phyloP scores from a whole-genome alignment of 2,113 vertebrate species.

The Macaca fascicularis region DNA sequence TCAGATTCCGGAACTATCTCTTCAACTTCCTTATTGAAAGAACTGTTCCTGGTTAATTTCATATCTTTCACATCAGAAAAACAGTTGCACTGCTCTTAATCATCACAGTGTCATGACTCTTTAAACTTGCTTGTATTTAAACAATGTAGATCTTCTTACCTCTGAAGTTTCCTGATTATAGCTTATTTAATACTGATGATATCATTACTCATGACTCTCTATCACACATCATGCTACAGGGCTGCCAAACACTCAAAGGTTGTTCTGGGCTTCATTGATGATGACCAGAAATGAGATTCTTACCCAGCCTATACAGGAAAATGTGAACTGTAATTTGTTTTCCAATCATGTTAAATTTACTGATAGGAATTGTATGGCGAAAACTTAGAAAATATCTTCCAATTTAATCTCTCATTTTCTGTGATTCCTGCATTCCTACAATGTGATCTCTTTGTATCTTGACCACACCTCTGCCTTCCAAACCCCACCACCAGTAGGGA shows the following conservation, averaged over 20 bases:
- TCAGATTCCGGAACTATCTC: not conserved
- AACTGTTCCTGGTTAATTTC: not conserved
- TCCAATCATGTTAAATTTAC: not conserved
- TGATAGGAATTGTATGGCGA: not conserved
- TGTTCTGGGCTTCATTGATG: not conserved
- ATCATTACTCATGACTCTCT: not conserved
- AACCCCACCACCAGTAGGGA: not conserved
- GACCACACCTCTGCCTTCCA: not conserved
- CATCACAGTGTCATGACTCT: not conserved
- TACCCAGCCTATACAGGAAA: not conserved
- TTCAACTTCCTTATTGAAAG: not conserved
- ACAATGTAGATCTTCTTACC: not conserved
- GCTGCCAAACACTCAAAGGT: not conserved
- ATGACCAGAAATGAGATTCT: not conserved
- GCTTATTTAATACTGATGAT: not conserved
- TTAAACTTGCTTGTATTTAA: not conserved
- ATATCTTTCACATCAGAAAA: not conserved
- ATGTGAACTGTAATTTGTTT: not conserved
- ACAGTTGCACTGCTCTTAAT: not conserved
- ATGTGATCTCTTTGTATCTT: not conserved
- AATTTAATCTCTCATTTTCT: not conserved
- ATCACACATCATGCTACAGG: too few relatives aligned
- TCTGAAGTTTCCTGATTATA: not conserved
- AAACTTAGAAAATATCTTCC: not conserved
- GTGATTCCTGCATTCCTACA: not conserved